Conservation (phyloP, 2,113 vertebrate species). For the Orientallactaga bullata region DNA sequence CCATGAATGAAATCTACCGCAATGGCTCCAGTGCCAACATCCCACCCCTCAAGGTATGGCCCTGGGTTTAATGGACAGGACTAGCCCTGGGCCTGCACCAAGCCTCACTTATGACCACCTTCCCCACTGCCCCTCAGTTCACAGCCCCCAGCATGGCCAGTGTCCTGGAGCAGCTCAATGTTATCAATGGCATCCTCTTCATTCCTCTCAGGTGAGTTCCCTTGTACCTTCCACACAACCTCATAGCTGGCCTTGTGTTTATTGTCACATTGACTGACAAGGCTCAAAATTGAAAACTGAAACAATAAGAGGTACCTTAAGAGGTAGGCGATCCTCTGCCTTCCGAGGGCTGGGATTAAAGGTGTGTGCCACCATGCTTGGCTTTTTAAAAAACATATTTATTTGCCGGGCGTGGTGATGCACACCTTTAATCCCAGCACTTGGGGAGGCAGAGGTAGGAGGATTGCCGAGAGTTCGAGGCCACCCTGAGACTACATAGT, state of each 20-base stretch:
- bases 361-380: too few species aligned
- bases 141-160: slow-evolving; percentile 98
- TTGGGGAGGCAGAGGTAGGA: too few species aligned
- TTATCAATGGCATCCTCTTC: slow-evolving; percentile 99
- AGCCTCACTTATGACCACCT: accelerated
- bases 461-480: too few species aligned
- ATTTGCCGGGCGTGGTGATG: too few species aligned
- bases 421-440: too few species aligned
- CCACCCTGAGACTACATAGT: too few species aligned
- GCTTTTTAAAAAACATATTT: too few species aligned
- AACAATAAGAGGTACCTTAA: not conserved
- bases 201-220: slow-evolving; percentile 96
- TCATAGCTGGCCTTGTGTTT: not conserved
- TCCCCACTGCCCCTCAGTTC: slow-evolving; percentile 87
- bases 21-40: slow-evolving; percentile 97
- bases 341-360: not conserved
- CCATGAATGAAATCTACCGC: slow-evolving; percentile 99
- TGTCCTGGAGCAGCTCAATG: slow-evolving; percentile 97
- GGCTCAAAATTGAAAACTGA: not conserved
- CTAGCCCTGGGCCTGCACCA: too few species aligned
- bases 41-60: slow-evolving; percentile 94
- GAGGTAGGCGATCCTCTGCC: too few species aligned
- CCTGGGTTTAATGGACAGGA: accelerated
- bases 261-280: not conserved
- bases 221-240: accelerated